phyloP scores from a whole-genome alignment of 1,140 invertebrate species.

The Hycleus phaleratus region DNA sequence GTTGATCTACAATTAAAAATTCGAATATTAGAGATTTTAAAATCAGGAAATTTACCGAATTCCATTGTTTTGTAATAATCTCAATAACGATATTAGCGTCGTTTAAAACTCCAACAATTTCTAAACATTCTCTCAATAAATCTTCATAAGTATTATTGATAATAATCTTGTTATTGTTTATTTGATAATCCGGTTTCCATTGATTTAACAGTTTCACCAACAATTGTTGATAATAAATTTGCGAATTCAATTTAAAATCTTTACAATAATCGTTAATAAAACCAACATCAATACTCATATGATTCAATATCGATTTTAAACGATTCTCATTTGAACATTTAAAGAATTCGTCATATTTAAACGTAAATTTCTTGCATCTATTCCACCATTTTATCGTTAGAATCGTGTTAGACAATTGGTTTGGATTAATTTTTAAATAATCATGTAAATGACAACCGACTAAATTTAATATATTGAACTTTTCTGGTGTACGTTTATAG shows the following conservation, averaged over 20 bases:
- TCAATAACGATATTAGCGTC: slow-evolving; percentile 10
- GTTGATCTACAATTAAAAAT: slow-evolving; percentile 12
- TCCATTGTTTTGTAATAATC: slow-evolving; percentile 14
- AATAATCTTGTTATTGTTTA: slow-evolving; percentile 15
- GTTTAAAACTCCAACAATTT: slow-evolving; percentile 18
- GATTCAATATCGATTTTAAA: slow-evolving; percentile 24
- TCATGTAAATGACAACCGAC: too few relatives aligned
- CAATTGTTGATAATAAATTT: slow-evolving; percentile 24
- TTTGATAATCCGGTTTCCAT: slow-evolving; percentile 31
- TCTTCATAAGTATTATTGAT: slow-evolving; percentile 18
- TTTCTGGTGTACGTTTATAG: slow-evolving; percentile 23
- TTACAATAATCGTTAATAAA: slow-evolving; percentile 25
- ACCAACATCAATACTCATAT: slow-evolving; percentile 14
- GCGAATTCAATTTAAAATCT: slow-evolving; percentile 28
- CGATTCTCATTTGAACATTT: slow-evolving; percentile 10
- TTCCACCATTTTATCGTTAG: slow-evolving; percentile 29
- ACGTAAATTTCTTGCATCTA: slow-evolving; percentile 7
- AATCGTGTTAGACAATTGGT: not conserved
- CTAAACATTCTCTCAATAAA: slow-evolving; percentile 18
- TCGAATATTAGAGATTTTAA: too few relatives aligned
- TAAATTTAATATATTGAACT: slow-evolving; percentile 8
- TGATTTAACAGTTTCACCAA: slow-evolving; percentile 24
- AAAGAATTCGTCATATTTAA: slow-evolving; percentile 27
- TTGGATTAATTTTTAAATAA: not conserved
- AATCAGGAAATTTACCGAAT: not conserved